Conservation (phyloP, 1,140 invertebrate species). For the Sarcophaga peregrina region DNA sequence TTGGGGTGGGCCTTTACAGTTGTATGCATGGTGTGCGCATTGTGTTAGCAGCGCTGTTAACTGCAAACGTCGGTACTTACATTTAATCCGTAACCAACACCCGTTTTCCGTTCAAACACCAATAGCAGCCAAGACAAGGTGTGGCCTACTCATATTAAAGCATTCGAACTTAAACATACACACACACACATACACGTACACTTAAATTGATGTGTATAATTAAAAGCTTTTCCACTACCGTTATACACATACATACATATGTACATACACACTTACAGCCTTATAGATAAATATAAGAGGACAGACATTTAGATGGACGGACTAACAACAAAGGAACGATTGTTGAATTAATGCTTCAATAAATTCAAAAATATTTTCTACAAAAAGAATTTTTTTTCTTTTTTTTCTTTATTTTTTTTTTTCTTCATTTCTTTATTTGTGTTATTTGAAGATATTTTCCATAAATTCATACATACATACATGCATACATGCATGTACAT, state of each 20-base stretch:
- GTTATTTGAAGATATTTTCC: slow-evolving; percentile 15
- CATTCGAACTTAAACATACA: slow-evolving; percentile 34
- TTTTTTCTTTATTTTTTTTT: no score
- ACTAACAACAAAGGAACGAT: neutral
- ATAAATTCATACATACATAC: neutral
- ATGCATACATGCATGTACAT: no score
- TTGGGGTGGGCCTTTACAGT: neutral
- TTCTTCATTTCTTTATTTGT: neutral
- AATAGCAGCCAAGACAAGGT: slow-evolving; percentile 63
- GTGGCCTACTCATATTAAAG: slow-evolving; percentile 53
- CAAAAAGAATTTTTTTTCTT: neutral
- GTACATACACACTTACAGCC: slow-evolving; percentile 53
- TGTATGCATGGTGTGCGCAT: neutral
- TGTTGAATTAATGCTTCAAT: slow-evolving; percentile 30
- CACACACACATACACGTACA: slow-evolving; percentile 31
- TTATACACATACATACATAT: slow-evolving; percentile 45
- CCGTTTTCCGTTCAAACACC: slow-evolving; percentile 57
- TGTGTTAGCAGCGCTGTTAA: slow-evolving; percentile 46
- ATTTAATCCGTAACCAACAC: slow-evolving; percentile 58
- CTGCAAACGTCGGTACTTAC: slow-evolving; percentile 36
- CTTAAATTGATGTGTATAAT: neutral
- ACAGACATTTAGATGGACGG: no score
- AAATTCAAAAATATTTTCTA: slow-evolving; percentile 30
- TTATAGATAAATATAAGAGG: no score
- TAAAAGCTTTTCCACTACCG: neutral